Evolutionary conservation across 2,888 invertebrate genomes (phyloP).

Genomic region (Andrena camellia): DNA sequence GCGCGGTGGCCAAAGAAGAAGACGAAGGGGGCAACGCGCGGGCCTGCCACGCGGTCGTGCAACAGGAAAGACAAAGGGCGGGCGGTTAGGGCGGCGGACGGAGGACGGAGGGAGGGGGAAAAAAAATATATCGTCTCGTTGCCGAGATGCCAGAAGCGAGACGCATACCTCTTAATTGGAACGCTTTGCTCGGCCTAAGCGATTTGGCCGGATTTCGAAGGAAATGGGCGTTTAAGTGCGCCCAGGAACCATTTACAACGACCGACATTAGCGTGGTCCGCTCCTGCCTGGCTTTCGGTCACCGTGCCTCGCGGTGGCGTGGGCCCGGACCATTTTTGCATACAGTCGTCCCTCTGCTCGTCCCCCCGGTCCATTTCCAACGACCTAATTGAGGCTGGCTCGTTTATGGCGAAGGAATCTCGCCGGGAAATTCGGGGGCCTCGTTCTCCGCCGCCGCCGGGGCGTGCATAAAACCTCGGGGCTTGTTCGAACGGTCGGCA

Average conservation of each 20-base stretch:
- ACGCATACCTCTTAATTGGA: slow-evolving; percentile 85
- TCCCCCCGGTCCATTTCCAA: not conserved
- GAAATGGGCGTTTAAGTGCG: slow-evolving; percentile 83
- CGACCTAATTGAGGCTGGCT: slow-evolving; percentile 11
- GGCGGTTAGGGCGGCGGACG: slow-evolving; percentile 36
- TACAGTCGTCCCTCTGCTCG: not conserved
- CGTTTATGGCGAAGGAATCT: not conserved
- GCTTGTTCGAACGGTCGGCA: slow-evolving; percentile 1
- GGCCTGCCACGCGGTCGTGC: slow-evolving; percentile 38
- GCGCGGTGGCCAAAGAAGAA: slow-evolving; percentile 19
- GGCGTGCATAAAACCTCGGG: slow-evolving; percentile 15
- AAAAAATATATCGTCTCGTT: slow-evolving; percentile 74
- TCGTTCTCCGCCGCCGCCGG: too few species aligned
- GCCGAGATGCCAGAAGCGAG: slow-evolving; percentile 79
- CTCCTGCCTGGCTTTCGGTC: slow-evolving; percentile 15
- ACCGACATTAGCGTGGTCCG: slow-evolving; percentile 54
- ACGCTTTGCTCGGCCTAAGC: slow-evolving; percentile 80
- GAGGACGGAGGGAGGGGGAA: slow-evolving; percentile 25
- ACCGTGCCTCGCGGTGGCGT: not conserved
- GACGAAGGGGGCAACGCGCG: slow-evolving; percentile 39
- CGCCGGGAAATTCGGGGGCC: not conserved
- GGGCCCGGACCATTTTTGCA: slow-evolving; percentile 10
- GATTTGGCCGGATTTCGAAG: slow-evolving; percentile 84
- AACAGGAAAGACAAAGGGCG: slow-evolving; percentile 44
- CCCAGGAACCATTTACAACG: slow-evolving; percentile 69